Conservation (phyloP, 2,797 vertebrate genomes). For the Psittacula echo region DNA sequence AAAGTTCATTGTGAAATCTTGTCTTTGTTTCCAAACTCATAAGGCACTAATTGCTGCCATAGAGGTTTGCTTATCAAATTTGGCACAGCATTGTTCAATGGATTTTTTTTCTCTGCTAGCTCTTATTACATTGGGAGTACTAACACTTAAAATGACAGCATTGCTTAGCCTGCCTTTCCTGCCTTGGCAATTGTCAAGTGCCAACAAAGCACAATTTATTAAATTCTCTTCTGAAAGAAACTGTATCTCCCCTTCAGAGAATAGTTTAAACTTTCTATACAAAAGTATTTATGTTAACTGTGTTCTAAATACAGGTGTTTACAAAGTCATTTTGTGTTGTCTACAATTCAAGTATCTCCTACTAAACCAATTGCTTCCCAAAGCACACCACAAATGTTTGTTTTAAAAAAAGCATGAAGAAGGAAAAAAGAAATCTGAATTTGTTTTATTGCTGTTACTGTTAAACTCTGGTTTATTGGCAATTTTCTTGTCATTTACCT, state of each 20-base stretch:
- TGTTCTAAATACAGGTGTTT: conserved; percentile 32
- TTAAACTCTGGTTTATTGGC: conserved; percentile 1
- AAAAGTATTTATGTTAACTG: conserved; percentile 16
- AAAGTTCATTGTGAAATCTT: not conserved
- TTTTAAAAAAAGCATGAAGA: not conserved
- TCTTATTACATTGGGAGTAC: not conserved
- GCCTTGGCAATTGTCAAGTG: not conserved
- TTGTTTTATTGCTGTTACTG: conserved; percentile 5
- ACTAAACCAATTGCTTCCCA: conserved; percentile 3
- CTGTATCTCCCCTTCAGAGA: not conserved
- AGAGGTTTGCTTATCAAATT: not conserved
- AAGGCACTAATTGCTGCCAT: conserved; percentile 15
- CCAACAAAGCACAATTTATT: conserved; percentile 14
- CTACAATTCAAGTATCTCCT: conserved; percentile 13
- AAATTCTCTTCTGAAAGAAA: conserved; percentile 19
- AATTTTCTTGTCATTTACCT: conserved; percentile 57
- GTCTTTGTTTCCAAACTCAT: not conserved
- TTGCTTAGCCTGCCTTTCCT: conserved; percentile 13
- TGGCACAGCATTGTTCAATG: not conserved
- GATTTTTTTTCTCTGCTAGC: not conserved
- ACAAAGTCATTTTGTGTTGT: not conserved
- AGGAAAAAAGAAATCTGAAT: conserved; percentile 27
- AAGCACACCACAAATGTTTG: conserved; percentile 35
- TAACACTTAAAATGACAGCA: conserved; percentile 20
- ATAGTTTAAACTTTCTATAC: conserved; percentile 25